Conservation (phyloP, 2,797 vertebrate genomes). For the Cossypha dichroa region DNA sequence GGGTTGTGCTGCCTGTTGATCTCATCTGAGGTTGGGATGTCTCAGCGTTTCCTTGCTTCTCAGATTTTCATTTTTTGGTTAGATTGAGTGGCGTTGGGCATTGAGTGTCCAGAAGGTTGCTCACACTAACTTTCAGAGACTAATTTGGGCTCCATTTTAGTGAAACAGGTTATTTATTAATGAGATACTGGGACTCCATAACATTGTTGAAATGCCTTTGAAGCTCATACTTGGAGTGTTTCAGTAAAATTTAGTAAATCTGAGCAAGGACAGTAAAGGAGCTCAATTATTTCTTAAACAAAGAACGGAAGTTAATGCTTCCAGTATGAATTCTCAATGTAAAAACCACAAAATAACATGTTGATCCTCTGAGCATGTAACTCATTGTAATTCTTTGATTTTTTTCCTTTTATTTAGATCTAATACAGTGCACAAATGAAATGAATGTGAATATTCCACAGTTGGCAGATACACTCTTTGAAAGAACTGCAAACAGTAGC, state of each 20-base stretch:
- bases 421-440: slow-evolving; percentile 93
- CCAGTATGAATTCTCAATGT: not conserved
- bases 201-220: not conserved
- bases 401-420: slow-evolving; percentile 77
- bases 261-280: not conserved
- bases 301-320: not conserved
- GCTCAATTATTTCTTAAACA: not conserved
- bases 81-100: not conserved
- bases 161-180: not conserved
- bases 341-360: not conserved
- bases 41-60: not conserved
- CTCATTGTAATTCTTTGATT: slow-evolving; percentile 15
- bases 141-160: not conserved
- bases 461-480: slow-evolving; percentile 89
- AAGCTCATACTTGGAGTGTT: not conserved
- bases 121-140: not conserved
- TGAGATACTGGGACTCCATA: not conserved
- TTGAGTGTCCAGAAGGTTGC: not conserved
- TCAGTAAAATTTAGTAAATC: not conserved
- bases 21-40: not conserved
- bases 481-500: slow-evolving; percentile 88
- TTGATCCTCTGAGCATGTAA: not conserved
- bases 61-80: rapidly evolving
- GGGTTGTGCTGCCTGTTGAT: not conserved
- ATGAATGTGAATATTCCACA: slow-evolving; percentile 92